Evolutionary conservation across 2,113 vertebrate species (phyloP).

Genomic region (Gulo gulo): DNA sequence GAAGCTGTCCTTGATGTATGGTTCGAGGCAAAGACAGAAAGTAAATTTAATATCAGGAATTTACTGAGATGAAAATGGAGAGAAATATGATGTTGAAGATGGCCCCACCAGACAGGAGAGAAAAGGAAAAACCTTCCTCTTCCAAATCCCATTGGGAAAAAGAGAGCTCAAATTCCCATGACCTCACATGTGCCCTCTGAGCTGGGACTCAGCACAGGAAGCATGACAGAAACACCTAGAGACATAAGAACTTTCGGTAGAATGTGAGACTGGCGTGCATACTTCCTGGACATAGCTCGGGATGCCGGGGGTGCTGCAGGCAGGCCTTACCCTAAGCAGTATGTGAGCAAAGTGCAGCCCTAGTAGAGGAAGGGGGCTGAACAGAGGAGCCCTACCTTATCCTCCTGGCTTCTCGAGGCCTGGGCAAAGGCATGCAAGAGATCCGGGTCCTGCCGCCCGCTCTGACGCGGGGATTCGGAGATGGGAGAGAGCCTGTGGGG

Average conservation of each 20-base stretch:
- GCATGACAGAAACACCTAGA: neutral
- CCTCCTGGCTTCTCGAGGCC: neutral
- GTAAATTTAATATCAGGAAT: neutral
- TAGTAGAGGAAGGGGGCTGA: neutral
- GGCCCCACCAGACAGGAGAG: neutral
- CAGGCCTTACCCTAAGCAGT: neutral
- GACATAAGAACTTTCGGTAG: neutral
- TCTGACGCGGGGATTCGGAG: neutral
- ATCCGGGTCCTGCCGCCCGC: neutral
- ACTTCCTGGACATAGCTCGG: neutral
- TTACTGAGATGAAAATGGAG: neutral
- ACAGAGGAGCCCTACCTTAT: neutral
- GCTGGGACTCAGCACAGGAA: neutral
- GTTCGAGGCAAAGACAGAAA: neutral
- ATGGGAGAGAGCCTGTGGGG: neutral
- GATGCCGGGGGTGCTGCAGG: neutral
- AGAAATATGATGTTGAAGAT: neutral
- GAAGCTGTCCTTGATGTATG: neutral
- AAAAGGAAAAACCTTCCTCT: neutral
- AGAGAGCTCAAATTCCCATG: neutral
- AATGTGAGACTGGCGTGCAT: neutral
- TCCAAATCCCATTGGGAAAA: neutral
- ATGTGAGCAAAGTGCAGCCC: too few relatives aligned
- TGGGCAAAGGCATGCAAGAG: neutral
- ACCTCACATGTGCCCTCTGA: neutral